Evolutionary conservation across 2,888 invertebrate species (phyloP), one percentile per base, ranked within the genome.

Genomic region (Drosophila vallismaia): DNA sequence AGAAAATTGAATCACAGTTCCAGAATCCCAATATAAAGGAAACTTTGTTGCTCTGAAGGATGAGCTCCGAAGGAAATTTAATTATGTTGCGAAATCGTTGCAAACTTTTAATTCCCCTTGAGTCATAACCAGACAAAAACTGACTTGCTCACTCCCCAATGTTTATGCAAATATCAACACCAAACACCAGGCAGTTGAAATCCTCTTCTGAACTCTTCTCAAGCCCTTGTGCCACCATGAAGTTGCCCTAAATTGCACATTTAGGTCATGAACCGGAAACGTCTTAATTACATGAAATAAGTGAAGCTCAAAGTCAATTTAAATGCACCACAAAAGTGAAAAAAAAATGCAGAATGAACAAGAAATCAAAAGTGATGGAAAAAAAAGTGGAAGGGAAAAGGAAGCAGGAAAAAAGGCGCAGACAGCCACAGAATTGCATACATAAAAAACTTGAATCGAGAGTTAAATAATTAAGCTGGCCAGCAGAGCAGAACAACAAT

Each of bases 261-360:
- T 78, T 75, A 64, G 83, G 84, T 86, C 84, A 86, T 76, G 72
- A 83, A 73, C 86, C 76, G 83, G 83, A 83, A 83, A 80, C 72
- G 84, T 78, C 78, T 83, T 83, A 83, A 83, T 86, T 83, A 79
- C 83, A 74, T 56, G 60, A 69, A 77, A 77, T 76, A 77, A 76
- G 77, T 76, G 78, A 75, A 67, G 74, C 84, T 83, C 69, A 70
- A 81, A 78, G 75, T 73, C 82, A 70, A 80, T 84, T 84, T 80
- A 81, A 76, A 76, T 74, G 63, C 66, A 60, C 69, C 68, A 58
- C 70, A 72, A 71, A 71, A 57, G 57, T 63, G 52, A 66, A 58
- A 53, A 45, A 50, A 68, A 58, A 53, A 44, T 45, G 36, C 49
- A 46, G 31, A 55, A 36, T 38, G 46, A 40, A 64, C 33, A 69